phyloP scores from a whole-genome alignment of 2,113 vertebrate genomes.

The Scomber scombrus region DNA sequence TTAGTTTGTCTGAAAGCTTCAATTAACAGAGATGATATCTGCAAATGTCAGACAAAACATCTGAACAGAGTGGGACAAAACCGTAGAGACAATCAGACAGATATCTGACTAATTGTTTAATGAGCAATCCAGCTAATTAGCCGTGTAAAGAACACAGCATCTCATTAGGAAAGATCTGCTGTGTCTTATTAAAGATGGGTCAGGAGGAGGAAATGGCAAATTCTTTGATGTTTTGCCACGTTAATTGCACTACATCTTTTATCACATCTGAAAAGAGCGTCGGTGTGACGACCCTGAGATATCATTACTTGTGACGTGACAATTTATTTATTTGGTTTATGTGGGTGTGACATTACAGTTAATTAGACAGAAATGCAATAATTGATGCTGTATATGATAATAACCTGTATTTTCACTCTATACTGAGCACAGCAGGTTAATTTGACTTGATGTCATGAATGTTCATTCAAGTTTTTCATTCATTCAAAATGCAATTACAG shows the following conservation, averaged over 20 bases:
- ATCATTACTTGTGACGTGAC: background rate
- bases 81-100: conserved; percentile 26
- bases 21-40: conserved; percentile 43
- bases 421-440: background rate
- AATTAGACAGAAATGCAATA: background rate
- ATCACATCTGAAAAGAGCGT: background rate
- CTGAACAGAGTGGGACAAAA: conserved; percentile 25
- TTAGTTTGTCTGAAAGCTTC: conserved; percentile 37
- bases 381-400: background rate
- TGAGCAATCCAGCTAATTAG: conserved; percentile 53
- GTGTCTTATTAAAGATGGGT: conserved; percentile 37
- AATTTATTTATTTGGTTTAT: background rate
- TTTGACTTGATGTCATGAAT: background rate
- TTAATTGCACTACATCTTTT: conserved; percentile 11
- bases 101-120: conserved; percentile 61
- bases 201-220: conserved; percentile 11
- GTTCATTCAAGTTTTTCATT: background rate
- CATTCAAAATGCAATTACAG: background rate
- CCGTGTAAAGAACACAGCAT: conserved; percentile 39
- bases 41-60: conserved; percentile 44
- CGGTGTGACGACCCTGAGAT: background rate
- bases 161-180: conserved; percentile 51
- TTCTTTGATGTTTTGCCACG: conserved; percentile 1
- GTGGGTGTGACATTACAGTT: background rate
- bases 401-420: background rate